Base-by-base conservation (phyloP, 64 coral and sea anemone species). In the Stylophora pistillata region DNA sequence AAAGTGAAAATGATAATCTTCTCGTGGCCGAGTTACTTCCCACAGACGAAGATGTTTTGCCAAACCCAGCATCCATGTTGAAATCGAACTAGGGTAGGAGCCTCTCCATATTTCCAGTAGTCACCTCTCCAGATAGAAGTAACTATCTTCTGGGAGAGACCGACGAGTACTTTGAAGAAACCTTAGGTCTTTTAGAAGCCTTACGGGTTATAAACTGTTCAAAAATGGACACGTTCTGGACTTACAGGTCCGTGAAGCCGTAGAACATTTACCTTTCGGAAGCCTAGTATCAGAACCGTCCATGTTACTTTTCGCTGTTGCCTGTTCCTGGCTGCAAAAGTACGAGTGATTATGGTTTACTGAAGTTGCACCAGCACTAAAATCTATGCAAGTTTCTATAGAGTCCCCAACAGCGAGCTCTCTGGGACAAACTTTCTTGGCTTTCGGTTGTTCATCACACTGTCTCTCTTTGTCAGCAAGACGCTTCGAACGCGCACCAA, bases 121-220 rank as follows among this genome's bases (percentile, higher is more conserved):
- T 94, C 27, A 94, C 92, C 28, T 93, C 88, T 55, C 92, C 92
- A 28, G 86, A 94, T 73, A 94, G 85, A 17, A 89, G 73, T 59
- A 94, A 84, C 72, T 89, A 85, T 85, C 65, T 89, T 18, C 9
- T 89, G 15, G 78, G 78, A 37, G 85, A 94, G 62, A 55, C 78
- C 61, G 86, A 91, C 60, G 75, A 92, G 16, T 89, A 89, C 37
- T 73, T 55, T 54, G 60, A 34, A 76, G 86, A 81, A 77, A 84
- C 26, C 27, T n/a, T 89, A 89, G 85, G 53, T 89, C 86, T 12
- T 89, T 85, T 60, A 89, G 85, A 63, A 94, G 72, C 53, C 79
- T 89, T 10, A 79, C 58, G 10, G 92, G 92, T 11, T 89, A 89
- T 82, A 18, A 20, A n/a, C 13, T 85, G 31, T 89, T 94, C 68